A percentile compares a stretch with the other conserved stretches of the same genome.
Evolutionary conservation across 2,797 vertebrate species (phyloP).

Genomic region (Neosalanx taihuensis): DNA sequence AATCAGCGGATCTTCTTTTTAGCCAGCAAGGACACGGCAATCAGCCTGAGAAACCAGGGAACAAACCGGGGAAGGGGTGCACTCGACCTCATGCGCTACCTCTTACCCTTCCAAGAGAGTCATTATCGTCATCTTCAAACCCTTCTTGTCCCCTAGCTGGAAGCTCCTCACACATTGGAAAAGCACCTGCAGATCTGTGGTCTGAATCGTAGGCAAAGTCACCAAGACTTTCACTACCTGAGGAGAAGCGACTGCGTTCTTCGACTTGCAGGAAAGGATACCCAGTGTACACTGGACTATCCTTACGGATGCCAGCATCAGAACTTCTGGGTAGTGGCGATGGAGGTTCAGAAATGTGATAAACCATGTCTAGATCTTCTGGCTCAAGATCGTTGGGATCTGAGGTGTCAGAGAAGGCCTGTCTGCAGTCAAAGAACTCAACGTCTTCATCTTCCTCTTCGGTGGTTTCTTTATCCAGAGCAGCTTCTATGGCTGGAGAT

Average conservation of each 20-base stretch:
- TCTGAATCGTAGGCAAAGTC: slow-evolving; percentile 74
- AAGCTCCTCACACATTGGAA: slow-evolving; percentile 78
- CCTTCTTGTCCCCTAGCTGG: slow-evolving; percentile 65
- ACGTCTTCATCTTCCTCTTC: slow-evolving; percentile 54
- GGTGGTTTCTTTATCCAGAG: slow-evolving; percentile 38
- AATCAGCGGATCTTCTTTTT: slow-evolving; percentile 12
- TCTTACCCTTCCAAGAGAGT: slow-evolving; percentile 85
- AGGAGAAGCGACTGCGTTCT: slow-evolving; percentile 53
- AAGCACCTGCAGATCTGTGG: slow-evolving; percentile 50
- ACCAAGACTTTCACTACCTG: slow-evolving; percentile 62
- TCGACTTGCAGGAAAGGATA: slow-evolving; percentile 45
- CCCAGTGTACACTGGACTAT: slow-evolving; percentile 23
- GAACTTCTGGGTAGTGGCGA: slow-evolving; percentile 55
- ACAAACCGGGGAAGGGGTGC: slow-evolving; percentile 39
- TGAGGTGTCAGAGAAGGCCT: slow-evolving; percentile 63
- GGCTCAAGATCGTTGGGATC: slow-evolving; percentile 56
- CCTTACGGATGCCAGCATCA: slow-evolving; percentile 37
- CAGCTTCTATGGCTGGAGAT: background rate
- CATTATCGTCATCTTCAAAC: slow-evolving; percentile 66
- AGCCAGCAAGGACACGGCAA: slow-evolving; percentile 42
- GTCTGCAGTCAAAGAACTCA: slow-evolving; percentile 74
- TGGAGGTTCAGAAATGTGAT: slow-evolving; percentile 61
- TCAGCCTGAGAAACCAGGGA: slow-evolving; percentile 33
- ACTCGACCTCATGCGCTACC: slow-evolving; percentile 60
- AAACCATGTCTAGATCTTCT: slow-evolving; percentile 38